Evolutionary conservation across 2,888 invertebrate species (phyloP), one percentile per base, ranked within the genome.

Genomic region (Odontocerum albicorne): DNA sequence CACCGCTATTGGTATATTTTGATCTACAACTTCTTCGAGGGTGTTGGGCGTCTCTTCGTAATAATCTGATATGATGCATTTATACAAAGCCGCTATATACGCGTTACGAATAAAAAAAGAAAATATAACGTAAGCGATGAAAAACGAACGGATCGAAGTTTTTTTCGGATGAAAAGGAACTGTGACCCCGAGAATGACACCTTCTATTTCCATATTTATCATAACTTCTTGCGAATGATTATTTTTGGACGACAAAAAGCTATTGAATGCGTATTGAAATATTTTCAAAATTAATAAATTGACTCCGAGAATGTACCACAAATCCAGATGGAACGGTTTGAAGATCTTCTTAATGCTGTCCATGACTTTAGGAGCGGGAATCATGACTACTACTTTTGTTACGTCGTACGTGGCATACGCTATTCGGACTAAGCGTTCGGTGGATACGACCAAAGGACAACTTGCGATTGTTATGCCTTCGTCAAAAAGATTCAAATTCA

Each of bases 21-120:
- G 20, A n/a, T 33, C 32, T 2, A 45, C 19, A 4, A 45, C n/a
- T 7, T 31, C 45, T 12, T 32, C 19, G 2, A 45, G n/a, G 6
- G 45, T 32, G 6, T 45, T 17, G 1, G 20, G 7, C n/a, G 7
- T 2, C 6, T 3, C 17, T 8, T 33, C 45, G 33, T 32, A 22
- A 4, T 32, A 19, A 19, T 45, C 45, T n/a, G 32, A 10, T 22
- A 45, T 12, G 13, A 45, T 12, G 12, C 4, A 45, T 12, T 45
- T 45, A 7, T 32, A 45, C 13, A 33, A 20, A 19, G 6, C 32
- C 15, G 16, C 45, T 6, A 45, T 19, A 33, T 45, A 45, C 31
- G 22, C 19, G 19, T 45, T 45, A 4, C 45, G 31, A 8, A 45
- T 27, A 12, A 32, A 45, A 33, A 45, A 45, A 8, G 45, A 12